These are phyloP conservation scores for Ypsolopha scabrella DNA, from an alignment of 2,888 invertebrate species.

Conservation along the genomic window DNA sequence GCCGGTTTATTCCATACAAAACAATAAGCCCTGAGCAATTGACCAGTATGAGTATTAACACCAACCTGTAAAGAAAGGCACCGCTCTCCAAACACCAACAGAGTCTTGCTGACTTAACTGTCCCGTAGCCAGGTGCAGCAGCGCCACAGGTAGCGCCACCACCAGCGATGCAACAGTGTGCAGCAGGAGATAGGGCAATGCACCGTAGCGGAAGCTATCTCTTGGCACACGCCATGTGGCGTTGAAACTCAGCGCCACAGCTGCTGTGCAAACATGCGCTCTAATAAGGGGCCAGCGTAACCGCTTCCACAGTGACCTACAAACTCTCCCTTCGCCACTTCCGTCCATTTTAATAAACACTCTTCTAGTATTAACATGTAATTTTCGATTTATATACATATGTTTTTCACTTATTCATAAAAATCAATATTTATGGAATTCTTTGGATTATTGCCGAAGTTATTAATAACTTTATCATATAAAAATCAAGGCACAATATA, in stretches of 20 bases:
- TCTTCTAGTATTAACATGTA: too few relatives aligned
- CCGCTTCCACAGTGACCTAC: conserved; percentile 22
- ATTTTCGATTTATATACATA: too few relatives aligned
- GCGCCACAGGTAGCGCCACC: conserved; percentile 68
- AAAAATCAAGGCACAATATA: too few relatives aligned
- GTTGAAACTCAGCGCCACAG: conserved; percentile 67
- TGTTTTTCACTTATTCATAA: too few relatives aligned
- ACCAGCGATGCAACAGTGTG: conserved; percentile 55
- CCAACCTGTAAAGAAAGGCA: conserved; percentile 75
- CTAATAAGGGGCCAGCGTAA: conserved; percentile 33
- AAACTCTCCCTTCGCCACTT: background rate
- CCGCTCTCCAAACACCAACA: conserved; percentile 74
- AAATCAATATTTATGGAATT: too few relatives aligned
- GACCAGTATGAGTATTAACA: background rate
- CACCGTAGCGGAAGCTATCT: conserved; percentile 53
- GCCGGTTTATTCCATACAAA: too few relatives aligned
- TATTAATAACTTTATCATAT: too few relatives aligned
- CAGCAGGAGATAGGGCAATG: conserved; percentile 64
- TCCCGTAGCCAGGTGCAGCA: conserved; percentile 73
- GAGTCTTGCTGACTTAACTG: conserved; percentile 76
- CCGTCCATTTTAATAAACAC: too few relatives aligned
- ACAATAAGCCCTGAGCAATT: too few relatives aligned
- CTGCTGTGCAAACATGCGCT: conserved; percentile 59
- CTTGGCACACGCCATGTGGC: conserved; percentile 72
- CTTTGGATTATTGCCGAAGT: too few relatives aligned